A percentile compares a stretch with the other conserved stretches of the same genome.
Evolutionary conservation across 2,888 invertebrate genomes (phyloP).

Genomic region (Agrochola macilenta): DNA sequence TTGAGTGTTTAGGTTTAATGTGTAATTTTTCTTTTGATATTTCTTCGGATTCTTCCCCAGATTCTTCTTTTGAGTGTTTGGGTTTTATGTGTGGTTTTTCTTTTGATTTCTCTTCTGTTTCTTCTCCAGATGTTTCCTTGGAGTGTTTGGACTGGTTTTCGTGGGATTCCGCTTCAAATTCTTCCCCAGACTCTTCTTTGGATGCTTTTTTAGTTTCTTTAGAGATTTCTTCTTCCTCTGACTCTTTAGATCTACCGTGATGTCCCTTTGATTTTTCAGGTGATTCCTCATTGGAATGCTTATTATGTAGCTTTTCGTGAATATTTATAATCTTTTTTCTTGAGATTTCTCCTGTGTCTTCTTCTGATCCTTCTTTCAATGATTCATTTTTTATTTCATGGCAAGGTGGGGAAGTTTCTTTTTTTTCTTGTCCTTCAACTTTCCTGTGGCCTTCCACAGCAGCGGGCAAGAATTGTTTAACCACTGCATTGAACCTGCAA

Average conservation of each 20-base stretch:
- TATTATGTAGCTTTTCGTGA: slow-evolving; percentile 23
- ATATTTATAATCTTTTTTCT: slow-evolving; percentile 1
- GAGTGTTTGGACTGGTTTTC: slow-evolving; percentile 17
- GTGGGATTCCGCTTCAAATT: slow-evolving; percentile 1
- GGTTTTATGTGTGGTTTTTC: background rate
- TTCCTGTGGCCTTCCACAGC: slow-evolving; percentile 55
- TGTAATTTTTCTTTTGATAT: background rate
- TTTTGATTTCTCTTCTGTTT: slow-evolving; percentile 5
- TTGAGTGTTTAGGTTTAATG: no score
- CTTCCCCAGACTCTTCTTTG: slow-evolving; percentile 7
- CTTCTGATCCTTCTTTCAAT: slow-evolving; percentile 63
- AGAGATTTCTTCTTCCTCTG: slow-evolving; percentile 20
- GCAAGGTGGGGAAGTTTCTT: slow-evolving; percentile 69
- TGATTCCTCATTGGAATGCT: slow-evolving; percentile 26
- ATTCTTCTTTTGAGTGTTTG: slow-evolving; percentile 6
- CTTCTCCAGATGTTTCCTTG: slow-evolving; percentile 28
- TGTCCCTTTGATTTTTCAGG: slow-evolving; percentile 1
- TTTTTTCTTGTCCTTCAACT: slow-evolving; percentile 50
- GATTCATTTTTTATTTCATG: slow-evolving; percentile 76
- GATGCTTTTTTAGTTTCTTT: slow-evolving; percentile 6
- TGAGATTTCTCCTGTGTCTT: slow-evolving; percentile 1
- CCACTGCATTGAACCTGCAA: slow-evolving; percentile 84
- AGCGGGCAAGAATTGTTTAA: slow-evolving; percentile 80
- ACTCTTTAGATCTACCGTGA: slow-evolving; percentile 11
- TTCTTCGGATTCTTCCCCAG: background rate